Evolutionary conservation across 2,888 invertebrate genomes (phyloP), one percentile per base, ranked within the genome.

Genomic region (Netelia melanura): DNA sequence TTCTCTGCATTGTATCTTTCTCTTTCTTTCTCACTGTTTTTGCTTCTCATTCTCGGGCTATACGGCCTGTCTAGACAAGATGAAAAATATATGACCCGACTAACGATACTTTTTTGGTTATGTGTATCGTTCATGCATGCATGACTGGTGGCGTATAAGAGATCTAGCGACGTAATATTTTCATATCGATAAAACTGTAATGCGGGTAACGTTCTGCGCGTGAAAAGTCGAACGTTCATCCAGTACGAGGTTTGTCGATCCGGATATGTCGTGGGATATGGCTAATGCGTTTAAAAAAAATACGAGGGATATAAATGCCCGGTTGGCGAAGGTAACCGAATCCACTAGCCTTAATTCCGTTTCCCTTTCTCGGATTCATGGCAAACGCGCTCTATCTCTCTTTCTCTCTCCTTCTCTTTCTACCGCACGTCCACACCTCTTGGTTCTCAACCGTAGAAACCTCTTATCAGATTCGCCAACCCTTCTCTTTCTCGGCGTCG

Each of bases 381-480:
- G 79, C 64, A 72, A 79, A 80, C 56, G 54, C 64, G 56, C 52
- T 72, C 30, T 30, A 0, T 58, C 58, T 14, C 44, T 71, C 38
- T 62, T 17, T 74, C 38, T 48, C 54, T 75, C 44, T 30, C 5
- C 30, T 5, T 30, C 30, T 30, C 30, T 30, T 30, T 30, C 44
- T 52, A 56, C 68, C 17, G 17, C 30, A 61, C 70, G 38, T 71
- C 61, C 65, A 38, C 17, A 74, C 77, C 71, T 56, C 65, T 74
- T 44, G 43, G 21, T 21, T 43, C 72, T 72, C 85, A 85, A 76
- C 81, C 75, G 82, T 76, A 82, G 79, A 82, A 85, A 85, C 82
- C 79, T 79, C 65, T 85, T 85, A 85, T 85, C 85, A 79, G 85
- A 85, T 85, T 79, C 67, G 64, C 71, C 81, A 82, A 85, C 85